Percentiles rank a stretch among this genome's conserved stretches.
These are phyloP conservation scores for Callionymus lyra DNA, from an alignment of 2,113 vertebrate species.

Conservation along the genomic window DNA sequence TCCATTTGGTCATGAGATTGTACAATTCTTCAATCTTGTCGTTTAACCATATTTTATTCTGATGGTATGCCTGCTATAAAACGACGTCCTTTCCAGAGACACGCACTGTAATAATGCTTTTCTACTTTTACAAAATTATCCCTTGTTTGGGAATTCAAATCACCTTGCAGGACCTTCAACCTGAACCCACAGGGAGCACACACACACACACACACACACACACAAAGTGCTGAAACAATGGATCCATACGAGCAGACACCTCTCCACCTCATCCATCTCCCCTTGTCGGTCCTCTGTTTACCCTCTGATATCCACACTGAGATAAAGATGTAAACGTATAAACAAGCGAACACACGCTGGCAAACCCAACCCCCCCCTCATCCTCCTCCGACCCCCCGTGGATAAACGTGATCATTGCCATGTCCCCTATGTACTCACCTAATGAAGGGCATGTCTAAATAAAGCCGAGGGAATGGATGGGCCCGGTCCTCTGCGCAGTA, in stretches of 20 bases:
- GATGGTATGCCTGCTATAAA: too few species aligned
- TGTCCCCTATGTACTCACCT: slow-evolving; percentile 30
- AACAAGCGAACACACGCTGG: slow-evolving; percentile 5
- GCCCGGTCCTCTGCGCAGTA: background rate
- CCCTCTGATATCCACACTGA: slow-evolving; percentile 4
- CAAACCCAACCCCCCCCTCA: background rate
- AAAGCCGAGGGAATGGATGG: slow-evolving; percentile 23
- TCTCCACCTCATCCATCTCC: background rate
- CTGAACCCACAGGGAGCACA: background rate
- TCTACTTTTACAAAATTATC: too few species aligned
- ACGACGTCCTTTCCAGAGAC: too few species aligned
- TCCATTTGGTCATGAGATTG: too few species aligned
- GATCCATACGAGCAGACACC: slow-evolving; percentile 36
- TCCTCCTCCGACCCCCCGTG: slow-evolving; percentile 1
- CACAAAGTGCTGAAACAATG: slow-evolving; percentile 22
- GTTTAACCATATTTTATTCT: too few species aligned
- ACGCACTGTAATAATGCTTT: too few species aligned
- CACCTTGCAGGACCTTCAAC: background rate
- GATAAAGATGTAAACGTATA: slow-evolving; percentile 1
- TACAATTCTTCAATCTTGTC: too few species aligned
- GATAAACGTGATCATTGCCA: slow-evolving; percentile 32
- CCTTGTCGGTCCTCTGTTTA: too few species aligned
- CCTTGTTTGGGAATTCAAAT: too few species aligned
- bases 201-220: slow-evolving; percentile 1
- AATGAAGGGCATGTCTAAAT: slow-evolving; percentile 53